phyloP scores from a whole-genome alignment of 2,888 invertebrate species.

The Drosophila neutralis region DNA sequence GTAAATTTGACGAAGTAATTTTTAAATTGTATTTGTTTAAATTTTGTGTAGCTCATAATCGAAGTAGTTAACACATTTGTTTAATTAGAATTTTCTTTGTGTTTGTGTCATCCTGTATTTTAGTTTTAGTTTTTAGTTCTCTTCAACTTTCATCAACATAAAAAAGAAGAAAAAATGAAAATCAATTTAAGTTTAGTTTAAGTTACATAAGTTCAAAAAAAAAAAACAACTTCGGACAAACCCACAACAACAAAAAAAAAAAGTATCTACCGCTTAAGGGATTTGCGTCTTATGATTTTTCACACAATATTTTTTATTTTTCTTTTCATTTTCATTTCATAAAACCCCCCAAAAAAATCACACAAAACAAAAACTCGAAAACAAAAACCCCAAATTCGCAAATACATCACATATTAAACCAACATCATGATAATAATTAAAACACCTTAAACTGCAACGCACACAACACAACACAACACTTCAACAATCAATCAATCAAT shows the following conservation, averaged over 20 bases:
- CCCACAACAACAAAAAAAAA: conserved; percentile 34
- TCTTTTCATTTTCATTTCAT: conserved; percentile 81
- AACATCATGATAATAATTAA: conserved; percentile 32
- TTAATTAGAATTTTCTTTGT: conserved; percentile 28
- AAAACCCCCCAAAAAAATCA: conserved; percentile 30
- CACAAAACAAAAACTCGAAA: conserved; percentile 24
- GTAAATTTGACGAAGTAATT: conserved; percentile 16
- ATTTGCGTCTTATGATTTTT: conserved; percentile 74
- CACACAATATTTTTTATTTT: conserved; percentile 76
- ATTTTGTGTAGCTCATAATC: conserved; percentile 25
- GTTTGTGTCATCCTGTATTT: conserved; percentile 22
- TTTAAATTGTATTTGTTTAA: conserved; percentile 41
- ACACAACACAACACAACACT: conserved; percentile 38
- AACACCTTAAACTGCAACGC: conserved; percentile 28
- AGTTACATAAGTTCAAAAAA: conserved; percentile 33
- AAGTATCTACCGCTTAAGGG: conserved; percentile 49
- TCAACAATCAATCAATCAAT: conserved; percentile 22
- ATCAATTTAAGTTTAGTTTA: conserved; percentile 49
- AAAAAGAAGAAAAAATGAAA: conserved; percentile 1
- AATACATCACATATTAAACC: conserved; percentile 38
- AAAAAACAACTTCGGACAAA: conserved; percentile 8
- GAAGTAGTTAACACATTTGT: conserved; percentile 32
- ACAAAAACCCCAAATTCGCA: conserved; percentile 25
- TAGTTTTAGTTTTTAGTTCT: conserved; percentile 33
- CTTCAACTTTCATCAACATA: conserved; percentile 48